phyloP scores from a whole-genome alignment of 2,113 vertebrate species.

The Narcine bancroftii region DNA sequence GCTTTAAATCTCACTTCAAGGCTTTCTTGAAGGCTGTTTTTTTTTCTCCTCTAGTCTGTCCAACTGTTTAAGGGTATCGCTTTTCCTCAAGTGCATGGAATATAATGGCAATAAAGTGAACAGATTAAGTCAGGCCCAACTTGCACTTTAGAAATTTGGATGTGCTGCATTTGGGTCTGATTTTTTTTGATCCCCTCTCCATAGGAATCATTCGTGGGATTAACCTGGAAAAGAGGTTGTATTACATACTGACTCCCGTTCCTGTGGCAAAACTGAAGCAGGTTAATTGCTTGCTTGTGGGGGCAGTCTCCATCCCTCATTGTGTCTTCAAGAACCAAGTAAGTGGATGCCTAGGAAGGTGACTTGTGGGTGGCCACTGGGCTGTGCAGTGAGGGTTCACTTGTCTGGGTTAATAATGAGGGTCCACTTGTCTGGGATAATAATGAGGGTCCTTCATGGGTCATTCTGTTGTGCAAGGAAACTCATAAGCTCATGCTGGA shows the following conservation, averaged over 20 bases:
- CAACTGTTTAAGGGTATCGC: no score
- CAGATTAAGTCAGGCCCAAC: background rate
- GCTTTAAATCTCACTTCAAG: background rate
- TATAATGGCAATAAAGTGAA: background rate
- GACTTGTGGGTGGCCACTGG: background rate
- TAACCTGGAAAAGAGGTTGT: conserved; percentile 72
- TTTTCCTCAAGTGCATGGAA: no score
- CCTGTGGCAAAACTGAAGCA: conserved; percentile 60
- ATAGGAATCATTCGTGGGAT: conserved; percentile 82
- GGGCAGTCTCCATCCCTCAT: conserved; percentile 66
- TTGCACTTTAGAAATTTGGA: background rate
- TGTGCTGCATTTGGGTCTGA: background rate
- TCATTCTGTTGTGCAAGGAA: background rate
- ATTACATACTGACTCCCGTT: conserved; percentile 74
- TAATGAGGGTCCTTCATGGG: background rate
- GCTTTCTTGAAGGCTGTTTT: background rate
- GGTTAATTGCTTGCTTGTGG: conserved; percentile 85
- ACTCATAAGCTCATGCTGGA: background rate
- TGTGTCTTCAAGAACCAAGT: conserved; percentile 77
- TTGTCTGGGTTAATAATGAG: background rate
- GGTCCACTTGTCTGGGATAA: background rate
- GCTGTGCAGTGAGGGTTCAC: background rate
- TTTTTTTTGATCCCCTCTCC: background rate
- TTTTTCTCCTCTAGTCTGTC: background rate
- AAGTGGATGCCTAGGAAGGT: conserved; percentile 38